phyloP scores from a whole-genome alignment of 2,888 invertebrate species.

The Choreutis nemorana region DNA sequence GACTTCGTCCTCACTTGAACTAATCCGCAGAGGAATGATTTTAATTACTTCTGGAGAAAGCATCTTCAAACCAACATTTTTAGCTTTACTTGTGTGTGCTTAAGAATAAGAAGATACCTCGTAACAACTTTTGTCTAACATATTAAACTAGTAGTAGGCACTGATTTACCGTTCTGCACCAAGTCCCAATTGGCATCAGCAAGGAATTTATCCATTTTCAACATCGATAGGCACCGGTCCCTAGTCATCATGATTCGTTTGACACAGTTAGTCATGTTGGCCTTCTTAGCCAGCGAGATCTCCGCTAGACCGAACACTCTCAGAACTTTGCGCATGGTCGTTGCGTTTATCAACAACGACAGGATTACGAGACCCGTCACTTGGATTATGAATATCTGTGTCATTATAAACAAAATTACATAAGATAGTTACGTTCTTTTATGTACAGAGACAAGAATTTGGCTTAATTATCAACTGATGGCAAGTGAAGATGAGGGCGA shows the following conservation, averaged over 20 bases:
- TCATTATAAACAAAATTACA: no score
- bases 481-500: no score
- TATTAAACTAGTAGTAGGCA: neutral
- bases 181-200: slow-evolving; percentile 71
- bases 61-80: no score
- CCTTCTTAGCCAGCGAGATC: slow-evolving; percentile 58
- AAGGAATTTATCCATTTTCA: slow-evolving; percentile 70
- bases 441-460: no score
- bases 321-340: slow-evolving; percentile 58
- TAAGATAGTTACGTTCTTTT: no score
- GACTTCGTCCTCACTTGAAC: no score
- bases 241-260: slow-evolving; percentile 52
- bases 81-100: no score
- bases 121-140: neutral
- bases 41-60: no score
- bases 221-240: slow-evolving; percentile 58
- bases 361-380: slow-evolving; percentile 65
- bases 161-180: slow-evolving; percentile 50
- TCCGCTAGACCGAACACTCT: slow-evolving; percentile 57
- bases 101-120: no score
- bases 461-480: no score
- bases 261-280: slow-evolving; percentile 65
- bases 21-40: no score
- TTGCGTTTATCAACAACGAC: slow-evolving; percentile 66
- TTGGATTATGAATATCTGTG: slow-evolving; percentile 63